Conservation (phyloP, 2,888 invertebrate species). For the Apodemia mormo region DNA sequence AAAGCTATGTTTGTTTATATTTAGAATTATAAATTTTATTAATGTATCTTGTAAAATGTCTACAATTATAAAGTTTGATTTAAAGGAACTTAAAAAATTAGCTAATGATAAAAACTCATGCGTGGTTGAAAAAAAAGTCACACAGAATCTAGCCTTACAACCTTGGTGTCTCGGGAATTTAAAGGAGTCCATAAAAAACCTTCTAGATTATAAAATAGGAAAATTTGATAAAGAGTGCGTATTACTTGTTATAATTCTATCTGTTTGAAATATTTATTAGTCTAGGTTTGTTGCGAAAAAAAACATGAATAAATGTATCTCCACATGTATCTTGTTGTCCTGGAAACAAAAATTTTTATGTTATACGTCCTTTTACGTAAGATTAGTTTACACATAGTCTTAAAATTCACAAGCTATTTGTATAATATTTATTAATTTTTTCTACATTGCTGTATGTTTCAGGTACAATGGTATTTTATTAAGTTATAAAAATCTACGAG, state of each 20-base stretch:
- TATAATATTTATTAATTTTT: too few relatives aligned
- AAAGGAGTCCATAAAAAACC: constrained; percentile 80
- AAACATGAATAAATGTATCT: too few relatives aligned
- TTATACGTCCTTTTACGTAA: too few relatives aligned
- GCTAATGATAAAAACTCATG: constrained; percentile 80
- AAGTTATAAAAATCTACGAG: constrained; percentile 84
- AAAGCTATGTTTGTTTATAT: constrained; percentile 10
- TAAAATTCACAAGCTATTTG: too few relatives aligned
- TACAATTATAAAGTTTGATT: constrained; percentile 74
- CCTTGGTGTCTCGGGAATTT: constrained; percentile 84
- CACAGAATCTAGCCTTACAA: constrained; percentile 82
- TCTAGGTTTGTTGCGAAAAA: background rate
- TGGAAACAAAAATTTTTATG: too few relatives aligned
- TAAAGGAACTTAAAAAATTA: constrained; percentile 78
- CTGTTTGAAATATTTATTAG: background rate
- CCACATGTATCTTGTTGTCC: too few relatives aligned
- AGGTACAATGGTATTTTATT: constrained; percentile 86
- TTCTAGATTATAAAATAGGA: constrained; percentile 81
- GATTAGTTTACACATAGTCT: background rate
- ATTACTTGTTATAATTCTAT: background rate
- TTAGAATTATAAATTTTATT: constrained; percentile 20
- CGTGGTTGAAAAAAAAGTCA: constrained; percentile 78
- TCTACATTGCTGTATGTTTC: constrained; percentile 44
- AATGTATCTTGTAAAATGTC: constrained; percentile 56
- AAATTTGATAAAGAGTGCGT: constrained; percentile 84